phyloP scores from a whole-genome alignment of 1,140 invertebrate species.

The Penaeus japonicus region DNA sequence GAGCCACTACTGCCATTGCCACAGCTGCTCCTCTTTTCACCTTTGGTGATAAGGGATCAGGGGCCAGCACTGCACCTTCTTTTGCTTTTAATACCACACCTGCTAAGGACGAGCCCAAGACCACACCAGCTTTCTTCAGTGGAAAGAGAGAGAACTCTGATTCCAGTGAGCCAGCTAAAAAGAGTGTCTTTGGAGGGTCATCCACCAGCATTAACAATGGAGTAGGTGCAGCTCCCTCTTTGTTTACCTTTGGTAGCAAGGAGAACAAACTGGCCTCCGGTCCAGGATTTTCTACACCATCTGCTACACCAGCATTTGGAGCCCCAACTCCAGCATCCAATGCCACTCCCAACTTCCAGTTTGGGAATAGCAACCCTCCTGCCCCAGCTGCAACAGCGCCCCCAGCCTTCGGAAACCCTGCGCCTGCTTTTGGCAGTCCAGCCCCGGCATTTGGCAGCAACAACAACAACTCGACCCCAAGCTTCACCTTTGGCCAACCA shows the following conservation, averaged over 20 bases:
- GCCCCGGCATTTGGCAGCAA: constrained; percentile 46
- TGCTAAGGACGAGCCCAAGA: constrained; percentile 15
- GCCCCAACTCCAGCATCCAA: constrained; percentile 39
- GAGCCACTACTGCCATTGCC: background rate
- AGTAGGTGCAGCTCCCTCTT: background rate
- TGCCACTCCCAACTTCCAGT: constrained; percentile 46
- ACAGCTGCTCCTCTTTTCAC: background rate
- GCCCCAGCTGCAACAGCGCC: constrained; percentile 40
- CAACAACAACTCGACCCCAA: constrained; percentile 33
- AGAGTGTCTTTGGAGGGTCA: constrained; percentile 10
- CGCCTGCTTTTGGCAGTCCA: constrained; percentile 39
- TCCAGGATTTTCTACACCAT: constrained; percentile 30
- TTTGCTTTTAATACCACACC: constrained; percentile 13
- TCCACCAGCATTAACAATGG: constrained; percentile 28
- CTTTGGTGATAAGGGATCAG: constrained; percentile 40
- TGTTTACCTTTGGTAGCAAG: constrained; percentile 47
- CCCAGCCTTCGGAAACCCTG: constrained; percentile 38
- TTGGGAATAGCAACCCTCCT: constrained; percentile 42
- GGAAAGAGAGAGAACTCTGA: constrained; percentile 28
- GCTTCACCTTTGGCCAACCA: constrained; percentile 49
- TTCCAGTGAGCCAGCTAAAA: constrained; percentile 34
- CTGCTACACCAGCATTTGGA: constrained; percentile 46
- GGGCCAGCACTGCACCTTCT: background rate
- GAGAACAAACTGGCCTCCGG: constrained; percentile 31
- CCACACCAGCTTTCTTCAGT: background rate